phyloP scores from a whole-genome alignment of 2,113 vertebrate genomes.

The Chloroceryle aenea region DNA sequence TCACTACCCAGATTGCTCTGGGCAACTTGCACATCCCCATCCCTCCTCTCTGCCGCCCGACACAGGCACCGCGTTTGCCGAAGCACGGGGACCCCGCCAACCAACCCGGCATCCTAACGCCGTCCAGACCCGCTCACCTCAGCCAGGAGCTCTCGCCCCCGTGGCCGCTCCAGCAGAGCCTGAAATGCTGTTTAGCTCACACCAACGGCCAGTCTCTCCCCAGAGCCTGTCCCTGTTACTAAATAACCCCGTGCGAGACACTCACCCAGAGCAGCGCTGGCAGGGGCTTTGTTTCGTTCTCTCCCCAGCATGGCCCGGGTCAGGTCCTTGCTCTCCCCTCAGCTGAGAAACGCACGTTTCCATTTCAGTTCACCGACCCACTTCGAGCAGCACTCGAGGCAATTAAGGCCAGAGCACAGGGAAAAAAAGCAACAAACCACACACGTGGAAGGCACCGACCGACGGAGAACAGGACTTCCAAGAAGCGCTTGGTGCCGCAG shows the following conservation, averaged over 20 bases:
- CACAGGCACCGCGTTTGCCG: too few species aligned
- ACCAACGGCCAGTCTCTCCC: neutral
- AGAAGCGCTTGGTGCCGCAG: rapidly evolving
- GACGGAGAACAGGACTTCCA: rapidly evolving
- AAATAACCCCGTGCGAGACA: rapidly evolving
- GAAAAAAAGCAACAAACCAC: neutral
- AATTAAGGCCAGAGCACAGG: neutral
- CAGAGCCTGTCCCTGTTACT: neutral
- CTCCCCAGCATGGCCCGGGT: neutral
- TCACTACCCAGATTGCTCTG: rapidly evolving
- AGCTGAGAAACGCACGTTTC: rapidly evolving
- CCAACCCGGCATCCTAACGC: neutral
- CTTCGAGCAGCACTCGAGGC: neutral
- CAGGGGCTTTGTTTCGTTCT: neutral
- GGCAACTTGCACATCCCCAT: neutral
- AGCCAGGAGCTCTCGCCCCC: rapidly evolving
- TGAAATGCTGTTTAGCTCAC: too few species aligned
- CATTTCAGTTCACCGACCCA: neutral
- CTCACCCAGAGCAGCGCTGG: neutral
- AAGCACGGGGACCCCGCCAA: rapidly evolving
- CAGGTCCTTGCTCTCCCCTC: rapidly evolving
- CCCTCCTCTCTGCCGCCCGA: too few species aligned
- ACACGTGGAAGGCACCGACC: too few species aligned
- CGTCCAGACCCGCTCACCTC: rapidly evolving
- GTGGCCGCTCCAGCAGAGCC: rapidly evolving